phyloP scores from a whole-genome alignment of 2,888 invertebrate genomes.

The Eristalis arbustorum region DNA sequence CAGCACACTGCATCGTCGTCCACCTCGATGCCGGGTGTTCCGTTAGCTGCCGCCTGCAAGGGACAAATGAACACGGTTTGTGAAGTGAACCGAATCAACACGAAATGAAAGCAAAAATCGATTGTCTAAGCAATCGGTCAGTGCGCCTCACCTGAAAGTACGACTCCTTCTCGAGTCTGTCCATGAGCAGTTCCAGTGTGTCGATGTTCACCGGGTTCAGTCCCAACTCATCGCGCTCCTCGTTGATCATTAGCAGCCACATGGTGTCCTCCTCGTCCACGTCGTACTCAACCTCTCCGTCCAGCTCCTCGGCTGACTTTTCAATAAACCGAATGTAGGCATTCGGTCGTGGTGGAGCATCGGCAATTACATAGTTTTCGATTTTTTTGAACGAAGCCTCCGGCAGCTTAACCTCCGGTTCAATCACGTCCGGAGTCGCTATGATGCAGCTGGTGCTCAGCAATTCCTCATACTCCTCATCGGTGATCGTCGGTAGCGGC shows the following conservation, averaged over 20 bases:
- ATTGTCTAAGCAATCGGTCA: not conserved
- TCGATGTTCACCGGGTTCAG: slow-evolving; percentile 91
- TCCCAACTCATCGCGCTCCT: slow-evolving; percentile 87
- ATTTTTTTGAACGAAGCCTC: slow-evolving; percentile 87
- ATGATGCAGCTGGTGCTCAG: slow-evolving; percentile 77
- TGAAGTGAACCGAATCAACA: not conserved
- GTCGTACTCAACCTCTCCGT: slow-evolving; percentile 97
- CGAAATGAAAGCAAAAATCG: slow-evolving; percentile 5
- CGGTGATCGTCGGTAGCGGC: slow-evolving; percentile 85
- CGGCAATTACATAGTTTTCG: slow-evolving; percentile 89
- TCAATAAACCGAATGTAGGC: slow-evolving; percentile 97
- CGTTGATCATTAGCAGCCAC: slow-evolving; percentile 95
- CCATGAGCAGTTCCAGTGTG: slow-evolving; percentile 97
- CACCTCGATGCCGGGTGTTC: slow-evolving; percentile 88
- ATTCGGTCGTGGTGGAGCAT: slow-evolving; percentile 91
- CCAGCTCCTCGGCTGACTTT: slow-evolving; percentile 95
- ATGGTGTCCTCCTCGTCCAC: slow-evolving; percentile 98
- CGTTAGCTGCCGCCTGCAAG: slow-evolving; percentile 84
- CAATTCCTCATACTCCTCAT: slow-evolving; percentile 83
- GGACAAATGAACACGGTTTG: not conserved
- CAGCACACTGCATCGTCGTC: slow-evolving; percentile 99
- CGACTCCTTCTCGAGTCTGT: slow-evolving; percentile 98
- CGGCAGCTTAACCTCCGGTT: slow-evolving; percentile 83
- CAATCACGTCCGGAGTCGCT: slow-evolving; percentile 77
- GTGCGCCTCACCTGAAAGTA: slow-evolving; percentile 88